A percentile compares a stretch with the other conserved stretches of the same genome.
These are phyloP conservation scores for Dendronephthya gigantea DNA, from an alignment of 64 coral and sea anemone genomes.

Conservation along the genomic window DNA sequence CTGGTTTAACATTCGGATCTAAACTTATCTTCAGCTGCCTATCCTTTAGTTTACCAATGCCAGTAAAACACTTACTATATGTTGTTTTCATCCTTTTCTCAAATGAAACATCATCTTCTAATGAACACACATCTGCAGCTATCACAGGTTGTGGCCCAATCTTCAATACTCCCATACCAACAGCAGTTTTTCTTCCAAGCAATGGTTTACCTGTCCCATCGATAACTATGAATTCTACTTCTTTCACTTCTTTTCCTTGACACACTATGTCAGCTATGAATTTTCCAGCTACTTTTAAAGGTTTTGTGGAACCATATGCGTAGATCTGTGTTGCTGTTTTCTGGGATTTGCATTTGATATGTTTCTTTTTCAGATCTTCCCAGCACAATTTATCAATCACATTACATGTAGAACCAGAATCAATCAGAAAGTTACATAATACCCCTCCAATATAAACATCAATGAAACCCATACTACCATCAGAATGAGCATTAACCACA, in stretches of 20 bases:
- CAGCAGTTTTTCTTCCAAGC: background rate
- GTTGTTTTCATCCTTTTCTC: background rate
- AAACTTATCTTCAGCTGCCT: background rate
- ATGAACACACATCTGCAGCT: background rate
- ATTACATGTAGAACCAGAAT: constrained; percentile 12
- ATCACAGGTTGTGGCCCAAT: background rate
- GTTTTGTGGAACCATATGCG: background rate
- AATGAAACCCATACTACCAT: background rate
- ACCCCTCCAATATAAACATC: background rate
- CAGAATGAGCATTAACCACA: background rate
- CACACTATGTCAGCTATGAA: background rate
- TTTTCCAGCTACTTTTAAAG: background rate
- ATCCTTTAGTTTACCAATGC: background rate
- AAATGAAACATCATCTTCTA: background rate
- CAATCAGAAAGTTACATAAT: background rate
- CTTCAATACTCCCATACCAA: background rate
- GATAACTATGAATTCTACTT: background rate
- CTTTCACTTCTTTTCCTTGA: background rate
- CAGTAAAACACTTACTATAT: background rate
- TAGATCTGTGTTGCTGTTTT: background rate
- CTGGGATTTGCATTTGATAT: background rate
- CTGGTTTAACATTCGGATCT: background rate
- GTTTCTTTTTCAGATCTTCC: background rate
- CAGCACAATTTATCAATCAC: background rate
- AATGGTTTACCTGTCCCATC: background rate